Conservation (phyloP, 2,797 vertebrate genomes). For the Channa striata region DNA sequence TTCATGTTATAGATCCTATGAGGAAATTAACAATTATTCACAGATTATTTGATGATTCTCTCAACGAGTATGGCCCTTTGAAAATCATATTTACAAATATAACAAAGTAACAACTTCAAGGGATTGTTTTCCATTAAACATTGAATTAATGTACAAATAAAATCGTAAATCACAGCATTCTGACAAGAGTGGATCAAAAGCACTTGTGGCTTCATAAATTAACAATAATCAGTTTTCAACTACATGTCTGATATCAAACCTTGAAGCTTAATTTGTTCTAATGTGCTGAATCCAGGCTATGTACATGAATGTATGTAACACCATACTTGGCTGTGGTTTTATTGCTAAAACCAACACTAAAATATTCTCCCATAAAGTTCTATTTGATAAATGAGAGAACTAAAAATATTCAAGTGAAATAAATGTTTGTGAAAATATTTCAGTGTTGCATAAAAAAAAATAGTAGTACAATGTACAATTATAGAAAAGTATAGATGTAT, state of each 20-base stretch:
- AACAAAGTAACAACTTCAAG: constrained; percentile 68
- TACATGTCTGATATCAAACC: constrained; percentile 54
- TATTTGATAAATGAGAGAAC: constrained; percentile 59
- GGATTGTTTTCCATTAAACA: constrained; percentile 75
- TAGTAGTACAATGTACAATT: constrained; percentile 30
- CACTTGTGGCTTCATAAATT: constrained; percentile 83
- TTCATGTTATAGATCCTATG: constrained; percentile 19
- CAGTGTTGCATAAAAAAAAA: constrained; percentile 57
- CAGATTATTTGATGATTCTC: constrained; percentile 35
- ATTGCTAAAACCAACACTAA: constrained; percentile 58
- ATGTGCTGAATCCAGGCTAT: constrained; percentile 62
- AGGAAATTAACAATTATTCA: constrained; percentile 38
- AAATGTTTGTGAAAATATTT: constrained; percentile 49
- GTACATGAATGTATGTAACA: constrained; percentile 64
- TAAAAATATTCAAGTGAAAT: constrained; percentile 75
- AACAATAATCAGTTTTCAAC: constrained; percentile 72
- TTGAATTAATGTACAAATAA: constrained; percentile 78
- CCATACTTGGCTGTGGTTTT: constrained; percentile 39
- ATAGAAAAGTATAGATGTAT: constrained; percentile 20
- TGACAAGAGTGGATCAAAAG: constrained; percentile 70
- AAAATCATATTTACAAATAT: constrained; percentile 77
- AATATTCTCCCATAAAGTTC: constrained; percentile 51
- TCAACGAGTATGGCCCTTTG: constrained; percentile 44
- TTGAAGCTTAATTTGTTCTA: constrained; percentile 61
- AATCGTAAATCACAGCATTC: constrained; percentile 81